Conservation (phyloP, 2,113 vertebrate species). For the Carlito syrichta region DNA sequence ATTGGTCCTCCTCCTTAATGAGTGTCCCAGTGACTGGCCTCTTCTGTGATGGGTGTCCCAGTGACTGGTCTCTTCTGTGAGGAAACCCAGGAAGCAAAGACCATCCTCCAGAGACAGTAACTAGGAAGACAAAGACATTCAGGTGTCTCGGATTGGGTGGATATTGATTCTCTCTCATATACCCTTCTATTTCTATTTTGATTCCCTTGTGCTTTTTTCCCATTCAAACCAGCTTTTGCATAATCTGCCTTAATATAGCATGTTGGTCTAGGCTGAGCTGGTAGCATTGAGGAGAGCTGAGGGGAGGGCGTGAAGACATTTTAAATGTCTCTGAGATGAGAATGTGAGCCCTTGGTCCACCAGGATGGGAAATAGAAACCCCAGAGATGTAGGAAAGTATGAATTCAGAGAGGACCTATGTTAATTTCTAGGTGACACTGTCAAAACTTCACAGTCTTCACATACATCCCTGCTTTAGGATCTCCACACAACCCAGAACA, state of each 20-base stretch:
- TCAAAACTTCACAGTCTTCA: no score
- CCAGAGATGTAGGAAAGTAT: background rate
- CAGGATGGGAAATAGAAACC: background rate
- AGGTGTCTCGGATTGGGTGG: no score
- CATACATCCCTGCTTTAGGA: background rate
- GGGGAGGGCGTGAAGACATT: background rate
- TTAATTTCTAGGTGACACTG: background rate
- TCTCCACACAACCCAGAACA: background rate
- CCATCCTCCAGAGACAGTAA: background rate
- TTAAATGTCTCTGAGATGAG: background rate
- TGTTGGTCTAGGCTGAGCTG: no score
- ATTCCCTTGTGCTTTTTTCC: background rate
- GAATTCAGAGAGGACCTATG: background rate
- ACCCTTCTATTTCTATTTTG: background rate
- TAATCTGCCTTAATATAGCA: background rate
- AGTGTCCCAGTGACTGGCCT: background rate
- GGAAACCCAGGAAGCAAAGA: background rate
- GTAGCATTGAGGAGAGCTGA: background rate
- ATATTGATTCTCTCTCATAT: background rate
- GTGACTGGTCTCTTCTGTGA: background rate
- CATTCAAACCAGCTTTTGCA: background rate
- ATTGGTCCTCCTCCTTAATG: background rate
- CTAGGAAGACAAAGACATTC: background rate
- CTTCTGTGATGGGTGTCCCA: background rate
- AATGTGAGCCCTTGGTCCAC: background rate